These are phyloP conservation scores for Glaucopsyche alexis DNA, from an alignment of 2,888 invertebrate genomes.

Conservation along the genomic window DNA sequence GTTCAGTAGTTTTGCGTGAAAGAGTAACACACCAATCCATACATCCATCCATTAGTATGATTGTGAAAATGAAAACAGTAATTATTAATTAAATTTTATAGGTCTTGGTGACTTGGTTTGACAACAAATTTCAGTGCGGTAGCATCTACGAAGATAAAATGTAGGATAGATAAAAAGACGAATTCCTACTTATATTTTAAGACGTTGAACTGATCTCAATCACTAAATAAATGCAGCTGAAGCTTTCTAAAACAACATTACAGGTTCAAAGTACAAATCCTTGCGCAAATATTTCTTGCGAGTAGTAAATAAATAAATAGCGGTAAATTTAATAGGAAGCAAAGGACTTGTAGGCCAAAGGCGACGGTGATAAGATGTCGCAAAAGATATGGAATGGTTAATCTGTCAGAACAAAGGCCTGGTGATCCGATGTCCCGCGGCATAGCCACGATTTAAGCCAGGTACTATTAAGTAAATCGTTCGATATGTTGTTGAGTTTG, in stretches of 20 bases:
- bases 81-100: neutral
- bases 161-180: too few relatives aligned
- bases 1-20: too few relatives aligned
- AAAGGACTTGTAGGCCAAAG: slow-evolving; percentile 49
- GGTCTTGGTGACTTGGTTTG: neutral
- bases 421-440: slow-evolving; percentile 45
- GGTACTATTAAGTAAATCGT: slow-evolving; percentile 45
- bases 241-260: too few relatives aligned
- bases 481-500: neutral
- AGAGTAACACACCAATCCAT: too few relatives aligned
- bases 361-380: slow-evolving; percentile 48
- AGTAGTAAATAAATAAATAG: neutral
- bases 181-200: too few relatives aligned
- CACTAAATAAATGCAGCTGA: too few relatives aligned
- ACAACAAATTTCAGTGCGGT: too few relatives aligned
- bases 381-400: slow-evolving; percentile 57
- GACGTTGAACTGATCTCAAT: too few relatives aligned
- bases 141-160: too few relatives aligned
- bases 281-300: neutral
- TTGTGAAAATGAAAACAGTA: neutral
- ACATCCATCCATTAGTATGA: too few relatives aligned
- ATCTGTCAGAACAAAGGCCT: slow-evolving; percentile 62
- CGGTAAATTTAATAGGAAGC: slow-evolving; percentile 26
- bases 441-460: slow-evolving; percentile 45
- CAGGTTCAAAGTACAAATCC: too few relatives aligned